Conservation (phyloP, 2,113 vertebrate genomes). For the Gracilinanus agilis region DNA sequence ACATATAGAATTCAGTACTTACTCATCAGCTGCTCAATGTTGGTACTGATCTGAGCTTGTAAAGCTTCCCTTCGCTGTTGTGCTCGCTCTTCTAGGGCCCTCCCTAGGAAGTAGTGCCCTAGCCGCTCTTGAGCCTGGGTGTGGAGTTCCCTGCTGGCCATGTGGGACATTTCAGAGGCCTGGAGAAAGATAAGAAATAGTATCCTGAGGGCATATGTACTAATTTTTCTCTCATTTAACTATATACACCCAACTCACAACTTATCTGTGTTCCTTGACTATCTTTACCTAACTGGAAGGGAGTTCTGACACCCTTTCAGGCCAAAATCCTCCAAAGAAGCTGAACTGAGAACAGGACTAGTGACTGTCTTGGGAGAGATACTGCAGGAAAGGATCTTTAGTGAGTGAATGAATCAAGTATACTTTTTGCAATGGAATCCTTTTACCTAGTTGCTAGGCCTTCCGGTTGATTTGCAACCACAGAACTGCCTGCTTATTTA, state of each 20-base stretch:
- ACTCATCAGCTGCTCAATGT: conserved; percentile 89
- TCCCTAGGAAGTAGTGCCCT: conserved; percentile 85
- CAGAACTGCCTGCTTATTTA: neutral
- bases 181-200: conserved; percentile 69
- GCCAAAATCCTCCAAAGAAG: neutral
- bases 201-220: neutral
- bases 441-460: neutral
- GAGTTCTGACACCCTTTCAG: neutral
- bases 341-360: neutral
- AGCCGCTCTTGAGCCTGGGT: conserved; percentile 87
- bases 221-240: conserved; percentile 32
- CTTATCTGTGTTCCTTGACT: neutral
- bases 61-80: conserved; percentile 86
- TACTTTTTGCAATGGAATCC: neutral
- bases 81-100: conserved; percentile 82
- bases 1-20: conserved; percentile 71
- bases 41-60: conserved; percentile 89
- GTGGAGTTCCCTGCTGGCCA: conserved; percentile 88
- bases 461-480: neutral
- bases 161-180: conserved; percentile 86
- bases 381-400: neutral
- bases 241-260: neutral
- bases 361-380: neutral
- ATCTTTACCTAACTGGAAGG: neutral
- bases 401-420: neutral